These are phyloP conservation scores for Spatulosminthurus flaviceps DNA, from an alignment of 2,888 invertebrate species.

Conservation along the genomic window DNA sequence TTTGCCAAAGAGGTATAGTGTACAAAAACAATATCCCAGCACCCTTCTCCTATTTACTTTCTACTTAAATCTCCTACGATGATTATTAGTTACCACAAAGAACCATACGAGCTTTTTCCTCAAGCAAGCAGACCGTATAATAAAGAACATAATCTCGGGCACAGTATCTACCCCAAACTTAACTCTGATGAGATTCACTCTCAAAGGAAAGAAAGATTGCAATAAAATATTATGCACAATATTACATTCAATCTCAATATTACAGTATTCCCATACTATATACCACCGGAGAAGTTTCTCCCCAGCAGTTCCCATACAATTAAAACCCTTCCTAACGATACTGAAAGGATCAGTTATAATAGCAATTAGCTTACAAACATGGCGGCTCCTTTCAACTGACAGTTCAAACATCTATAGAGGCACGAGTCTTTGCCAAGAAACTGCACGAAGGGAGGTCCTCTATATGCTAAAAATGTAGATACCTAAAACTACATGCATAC, in stretches of 20 bases:
- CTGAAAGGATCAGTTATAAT: background rate
- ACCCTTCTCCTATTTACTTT: background rate
- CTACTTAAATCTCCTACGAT: background rate
- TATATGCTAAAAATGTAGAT: too few relatives aligned
- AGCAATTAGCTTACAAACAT: background rate
- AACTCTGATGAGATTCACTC: too few relatives aligned
- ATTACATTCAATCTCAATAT: too few relatives aligned
- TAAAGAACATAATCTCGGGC: too few relatives aligned
- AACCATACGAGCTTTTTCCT: too few relatives aligned
- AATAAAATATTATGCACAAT: too few relatives aligned
- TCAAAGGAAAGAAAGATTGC: too few relatives aligned
- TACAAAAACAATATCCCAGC: conserved; percentile 16
- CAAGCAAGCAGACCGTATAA: too few relatives aligned
- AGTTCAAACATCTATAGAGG: background rate
- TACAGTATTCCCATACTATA: too few relatives aligned
- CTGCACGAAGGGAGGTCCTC: background rate
- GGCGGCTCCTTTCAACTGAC: conserved; percentile 3
- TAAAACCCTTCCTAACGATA: background rate
- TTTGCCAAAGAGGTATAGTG: background rate
- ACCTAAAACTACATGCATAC: too few relatives aligned
- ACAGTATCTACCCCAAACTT: too few relatives aligned
- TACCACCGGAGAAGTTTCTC: background rate
- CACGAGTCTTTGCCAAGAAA: background rate
- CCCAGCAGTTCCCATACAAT: background rate
- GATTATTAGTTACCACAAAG: too few relatives aligned